Conservation (phyloP, 2,113 vertebrate species). For the Microcebus murinus region DNA sequence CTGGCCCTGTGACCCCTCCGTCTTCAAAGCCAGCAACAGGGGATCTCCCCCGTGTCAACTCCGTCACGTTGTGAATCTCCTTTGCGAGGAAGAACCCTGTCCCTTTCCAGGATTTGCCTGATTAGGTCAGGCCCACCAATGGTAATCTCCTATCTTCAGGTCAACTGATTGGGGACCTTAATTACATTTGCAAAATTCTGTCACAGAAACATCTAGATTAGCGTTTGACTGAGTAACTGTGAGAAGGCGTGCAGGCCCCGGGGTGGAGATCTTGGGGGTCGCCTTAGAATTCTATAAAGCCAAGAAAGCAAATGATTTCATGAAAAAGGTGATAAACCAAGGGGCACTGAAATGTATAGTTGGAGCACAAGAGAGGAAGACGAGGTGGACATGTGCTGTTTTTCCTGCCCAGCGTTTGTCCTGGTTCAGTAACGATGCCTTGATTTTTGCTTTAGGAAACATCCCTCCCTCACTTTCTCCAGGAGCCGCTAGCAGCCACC, state of each 20-base stretch:
- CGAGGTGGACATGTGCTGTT: not conserved
- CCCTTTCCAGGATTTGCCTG: not conserved
- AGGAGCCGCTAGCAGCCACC: not conserved
- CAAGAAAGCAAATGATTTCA: not conserved
- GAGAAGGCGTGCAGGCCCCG: not conserved
- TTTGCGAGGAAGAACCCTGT: not conserved
- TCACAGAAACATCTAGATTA: slow-evolving; percentile 22
- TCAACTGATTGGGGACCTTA: not conserved
- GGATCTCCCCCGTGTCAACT: not conserved
- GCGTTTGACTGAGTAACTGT: not conserved
- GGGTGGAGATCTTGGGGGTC: not conserved
- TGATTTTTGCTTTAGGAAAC: not conserved
- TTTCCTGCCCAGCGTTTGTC: not conserved
- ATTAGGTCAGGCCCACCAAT: not conserved
- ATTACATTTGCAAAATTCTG: slow-evolving; percentile 6
- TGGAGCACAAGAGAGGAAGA: not conserved
- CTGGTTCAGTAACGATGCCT: not conserved
- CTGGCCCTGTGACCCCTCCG: not conserved
- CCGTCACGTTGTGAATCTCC: not conserved
- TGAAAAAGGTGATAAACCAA: not conserved
- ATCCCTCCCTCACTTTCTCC: not conserved
- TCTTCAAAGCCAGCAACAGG: not conserved
- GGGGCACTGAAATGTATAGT: not conserved
- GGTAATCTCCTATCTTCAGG: not conserved
- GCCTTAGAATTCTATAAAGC: slow-evolving; percentile 10